phyloP scores from a whole-genome alignment of 2,113 vertebrate genomes.

The Panthera leo region DNA sequence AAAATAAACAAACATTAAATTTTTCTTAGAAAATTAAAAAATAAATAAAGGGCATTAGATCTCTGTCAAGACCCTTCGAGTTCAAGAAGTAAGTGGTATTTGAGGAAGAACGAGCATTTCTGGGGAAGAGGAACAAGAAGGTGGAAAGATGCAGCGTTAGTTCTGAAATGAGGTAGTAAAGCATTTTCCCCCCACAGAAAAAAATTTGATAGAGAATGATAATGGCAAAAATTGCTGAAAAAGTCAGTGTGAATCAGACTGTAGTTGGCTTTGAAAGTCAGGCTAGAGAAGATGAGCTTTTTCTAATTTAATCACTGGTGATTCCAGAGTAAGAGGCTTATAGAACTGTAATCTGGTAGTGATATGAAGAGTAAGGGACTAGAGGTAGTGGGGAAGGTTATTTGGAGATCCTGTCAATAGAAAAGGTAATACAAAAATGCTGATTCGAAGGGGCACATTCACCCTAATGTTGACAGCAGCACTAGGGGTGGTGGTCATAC shows the following conservation, averaged over 20 bases:
- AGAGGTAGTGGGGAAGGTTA: background rate
- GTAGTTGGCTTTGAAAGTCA: background rate
- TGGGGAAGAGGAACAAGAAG: background rate
- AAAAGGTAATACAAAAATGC: background rate
- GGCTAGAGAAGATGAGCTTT: background rate
- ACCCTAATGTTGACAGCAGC: no score
- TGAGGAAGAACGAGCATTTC: background rate
- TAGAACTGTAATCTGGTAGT: background rate
- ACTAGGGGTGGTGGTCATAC: no score
- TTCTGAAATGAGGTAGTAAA: background rate
- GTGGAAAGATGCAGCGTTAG: background rate
- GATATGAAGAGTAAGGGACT: background rate
- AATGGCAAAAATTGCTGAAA: background rate
- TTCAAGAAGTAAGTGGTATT: background rate
- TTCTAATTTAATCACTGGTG: background rate
- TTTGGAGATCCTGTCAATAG: background rate
- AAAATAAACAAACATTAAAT: no score
- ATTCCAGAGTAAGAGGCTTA: background rate
- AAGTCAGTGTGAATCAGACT: background rate
- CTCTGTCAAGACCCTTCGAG: background rate
- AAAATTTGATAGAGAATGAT: background rate
- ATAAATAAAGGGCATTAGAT: background rate
- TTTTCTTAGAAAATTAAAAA: no score
- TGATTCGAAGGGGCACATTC: no score
- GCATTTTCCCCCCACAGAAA: background rate